Percentiles rank a stretch among this genome's conserved stretches.
Evolutionary conservation across 1,140 invertebrate genomes (phyloP).

Genomic region (Augochlora pura): DNA sequence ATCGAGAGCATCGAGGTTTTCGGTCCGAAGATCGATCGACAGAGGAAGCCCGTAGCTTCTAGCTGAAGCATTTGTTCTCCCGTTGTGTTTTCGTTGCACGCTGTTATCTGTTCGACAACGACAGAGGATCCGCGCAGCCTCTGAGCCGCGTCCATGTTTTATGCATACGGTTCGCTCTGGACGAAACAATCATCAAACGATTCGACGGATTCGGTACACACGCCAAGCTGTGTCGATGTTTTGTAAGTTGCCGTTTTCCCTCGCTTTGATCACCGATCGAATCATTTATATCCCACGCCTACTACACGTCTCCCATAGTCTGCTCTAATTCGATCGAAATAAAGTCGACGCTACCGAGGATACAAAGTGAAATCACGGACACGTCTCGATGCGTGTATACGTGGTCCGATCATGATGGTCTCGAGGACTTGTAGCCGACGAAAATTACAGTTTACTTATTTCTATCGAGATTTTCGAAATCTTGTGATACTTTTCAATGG

Average conservation of each 20-base stretch:
- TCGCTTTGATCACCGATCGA: constrained; percentile 14
- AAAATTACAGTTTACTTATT: too few relatives aligned
- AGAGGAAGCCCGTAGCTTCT: constrained; percentile 18
- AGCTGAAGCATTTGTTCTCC: constrained; percentile 14
- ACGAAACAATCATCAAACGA: constrained; percentile 16
- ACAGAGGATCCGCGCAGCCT: constrained; percentile 4
- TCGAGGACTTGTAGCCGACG: too few relatives aligned
- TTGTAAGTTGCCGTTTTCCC: constrained; percentile 30
- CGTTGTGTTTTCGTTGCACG: constrained; percentile 36
- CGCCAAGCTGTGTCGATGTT: constrained; percentile 6
- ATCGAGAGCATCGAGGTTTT: constrained; percentile 7
- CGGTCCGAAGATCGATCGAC: constrained; percentile 28
- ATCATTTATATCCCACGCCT: constrained; percentile 20
- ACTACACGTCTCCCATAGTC: background rate
- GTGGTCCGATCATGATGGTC: too few relatives aligned
- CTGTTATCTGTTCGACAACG: constrained; percentile 9
- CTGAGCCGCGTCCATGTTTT: constrained; percentile 8
- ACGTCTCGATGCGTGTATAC: background rate
- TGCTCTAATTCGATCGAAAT: constrained; percentile 14
- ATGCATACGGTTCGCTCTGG: constrained; percentile 5
- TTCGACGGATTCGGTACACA: constrained; percentile 13
- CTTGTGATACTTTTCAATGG: too few relatives aligned
- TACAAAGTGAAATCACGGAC: background rate
- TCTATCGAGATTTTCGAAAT: too few relatives aligned
- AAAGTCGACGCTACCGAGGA: constrained; percentile 10